Conservation (phyloP, 2,113 vertebrate species). For the Eubucco bourcierii region DNA sequence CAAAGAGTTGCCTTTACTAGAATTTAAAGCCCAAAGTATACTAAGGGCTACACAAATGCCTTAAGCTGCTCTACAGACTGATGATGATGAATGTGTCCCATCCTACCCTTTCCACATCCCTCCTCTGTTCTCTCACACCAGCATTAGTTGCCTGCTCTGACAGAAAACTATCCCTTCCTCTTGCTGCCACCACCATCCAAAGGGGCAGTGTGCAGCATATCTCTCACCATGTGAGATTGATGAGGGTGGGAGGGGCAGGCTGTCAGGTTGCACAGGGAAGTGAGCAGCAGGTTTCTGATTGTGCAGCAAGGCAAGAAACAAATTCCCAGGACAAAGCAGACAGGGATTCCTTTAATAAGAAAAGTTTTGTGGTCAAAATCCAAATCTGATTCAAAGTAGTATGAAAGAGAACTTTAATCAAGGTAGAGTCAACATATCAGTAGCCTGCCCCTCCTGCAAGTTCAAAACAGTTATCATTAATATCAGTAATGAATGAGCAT, state of each 20-base stretch:
- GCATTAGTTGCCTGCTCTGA: neutral
- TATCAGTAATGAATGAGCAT: neutral
- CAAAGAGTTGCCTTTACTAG: neutral
- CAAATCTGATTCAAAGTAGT: neutral
- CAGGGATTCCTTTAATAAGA: neutral
- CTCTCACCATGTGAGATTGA: accelerated
- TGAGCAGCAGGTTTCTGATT: neutral
- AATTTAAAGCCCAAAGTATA: neutral
- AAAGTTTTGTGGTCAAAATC: neutral
- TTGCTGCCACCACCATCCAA: neutral
- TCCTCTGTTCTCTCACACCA: neutral
- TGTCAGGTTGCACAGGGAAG: too few species aligned
- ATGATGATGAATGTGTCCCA: neutral
- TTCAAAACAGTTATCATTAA: neutral
- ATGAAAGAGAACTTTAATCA: neutral
- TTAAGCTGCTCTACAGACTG: neutral
- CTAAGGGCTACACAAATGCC: neutral
- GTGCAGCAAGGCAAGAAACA: neutral
- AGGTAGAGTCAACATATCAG: neutral
- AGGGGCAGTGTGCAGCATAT: neutral
- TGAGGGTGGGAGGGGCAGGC: too few species aligned
- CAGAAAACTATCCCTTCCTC: neutral
- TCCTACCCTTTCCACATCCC: neutral
- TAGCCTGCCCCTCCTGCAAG: neutral
- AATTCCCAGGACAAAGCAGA: neutral